These are phyloP conservation scores for Apis florea DNA, from an alignment of 1,140 invertebrate genomes.

Conservation along the genomic window DNA sequence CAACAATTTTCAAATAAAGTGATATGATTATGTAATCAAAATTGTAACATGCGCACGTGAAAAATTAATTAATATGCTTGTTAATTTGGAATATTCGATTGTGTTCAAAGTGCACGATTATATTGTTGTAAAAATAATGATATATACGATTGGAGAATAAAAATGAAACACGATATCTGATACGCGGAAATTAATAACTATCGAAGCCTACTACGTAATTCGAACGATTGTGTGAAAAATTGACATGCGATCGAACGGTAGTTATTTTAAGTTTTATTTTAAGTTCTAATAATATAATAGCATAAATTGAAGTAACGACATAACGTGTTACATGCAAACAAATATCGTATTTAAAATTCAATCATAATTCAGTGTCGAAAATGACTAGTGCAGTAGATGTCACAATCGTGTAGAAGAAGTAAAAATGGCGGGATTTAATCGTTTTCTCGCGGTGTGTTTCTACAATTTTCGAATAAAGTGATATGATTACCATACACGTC, in stretches of 20 bases:
- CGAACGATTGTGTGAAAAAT: neutral
- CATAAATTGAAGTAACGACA: neutral
- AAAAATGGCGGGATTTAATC: conserved; percentile 27
- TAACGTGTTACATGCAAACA: neutral
- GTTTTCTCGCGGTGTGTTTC: neutral
- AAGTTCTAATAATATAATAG: neutral
- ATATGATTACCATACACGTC: neutral
- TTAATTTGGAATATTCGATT: conserved; percentile 21
- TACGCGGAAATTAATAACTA: neutral
- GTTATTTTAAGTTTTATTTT: neutral
- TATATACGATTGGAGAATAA: neutral
- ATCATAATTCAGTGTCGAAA: neutral
- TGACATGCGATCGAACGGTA: neutral
- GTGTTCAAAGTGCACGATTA: neutral
- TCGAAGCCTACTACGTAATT: neutral
- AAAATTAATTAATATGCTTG: conserved; percentile 42
- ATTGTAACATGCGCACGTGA: conserved; percentile 22
- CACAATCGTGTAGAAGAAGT: too few relatives aligned
- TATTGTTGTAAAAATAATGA: neutral
- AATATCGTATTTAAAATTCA: neutral
- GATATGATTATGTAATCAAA: too few relatives aligned
- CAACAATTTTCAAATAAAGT: too few relatives aligned
- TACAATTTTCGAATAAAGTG: neutral
- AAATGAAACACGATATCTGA: neutral
- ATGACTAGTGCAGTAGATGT: neutral